Evolutionary conservation across 2,797 vertebrate genomes (phyloP), one percentile per base, ranked within the genome.

Genomic region (Tangara arthus): DNA sequence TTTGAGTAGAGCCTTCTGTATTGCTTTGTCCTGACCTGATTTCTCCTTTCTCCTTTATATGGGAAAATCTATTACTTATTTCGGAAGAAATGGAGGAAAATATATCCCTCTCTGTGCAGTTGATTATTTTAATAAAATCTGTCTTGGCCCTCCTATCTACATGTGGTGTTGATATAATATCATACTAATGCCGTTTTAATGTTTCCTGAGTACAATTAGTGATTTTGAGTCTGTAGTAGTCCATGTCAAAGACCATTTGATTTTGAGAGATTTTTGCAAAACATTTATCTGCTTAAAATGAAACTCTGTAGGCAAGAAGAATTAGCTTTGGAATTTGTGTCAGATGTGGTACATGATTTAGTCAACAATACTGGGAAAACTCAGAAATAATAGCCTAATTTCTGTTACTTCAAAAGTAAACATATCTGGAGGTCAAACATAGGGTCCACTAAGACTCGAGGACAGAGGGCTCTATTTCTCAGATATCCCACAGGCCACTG

Each of bases 391-490:
- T 18, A 32, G 6, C 39, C 4, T 76, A 12, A 84, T 52, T 70
- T 87, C 37, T 87, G 5, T 16, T 41, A 3, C 15, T 50, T 71
- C 47, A 68, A 56, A 75, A 28, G 3, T 50, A 41, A 8, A 20
- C 0, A 0, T 4, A 15, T 66, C 24, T 70, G 9, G 15, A 84
- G 3, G 3, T 11, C 52, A 47, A n/a, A 7, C 28, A 20, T 9
- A 65, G 32, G 8, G 6, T 87, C 9, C 10, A 18, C 1, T 73
- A 6, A 22, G 24, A 55, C 11, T 11, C n/a, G 17, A 24, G 65
- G 37, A 23, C 18, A 7, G 14, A 12, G 11, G 46, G 3, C 28
- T 77, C 8, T 4, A 7, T 28, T 55, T 24, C 66, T 59, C 23
- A 68, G 28, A 15, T 47, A 16, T 50, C 24, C 10, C 6, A 4